These are phyloP conservation scores for Troilus luridus DNA, from an alignment of 2,888 invertebrate genomes.

Conservation along the genomic window DNA sequence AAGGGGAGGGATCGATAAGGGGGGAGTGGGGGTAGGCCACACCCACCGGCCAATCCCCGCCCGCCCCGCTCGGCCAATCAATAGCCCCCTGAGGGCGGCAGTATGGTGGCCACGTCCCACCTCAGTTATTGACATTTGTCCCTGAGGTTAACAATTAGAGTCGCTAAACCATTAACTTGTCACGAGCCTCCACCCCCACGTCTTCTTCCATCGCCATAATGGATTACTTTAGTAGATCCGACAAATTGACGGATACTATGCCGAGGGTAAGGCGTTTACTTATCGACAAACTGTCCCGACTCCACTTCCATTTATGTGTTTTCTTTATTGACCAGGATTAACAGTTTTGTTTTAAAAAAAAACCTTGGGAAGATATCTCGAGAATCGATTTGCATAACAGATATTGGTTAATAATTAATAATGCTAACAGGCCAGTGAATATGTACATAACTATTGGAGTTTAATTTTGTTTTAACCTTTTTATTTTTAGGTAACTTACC, in stretches of 20 bases:
- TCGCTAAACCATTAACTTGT: constrained; percentile 56
- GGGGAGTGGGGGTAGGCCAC: constrained; percentile 15
- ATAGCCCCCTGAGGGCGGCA: constrained; percentile 25
- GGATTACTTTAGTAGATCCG: constrained; percentile 49
- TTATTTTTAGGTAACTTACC: neutral
- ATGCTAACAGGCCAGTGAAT: neutral
- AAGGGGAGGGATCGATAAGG: constrained; percentile 39
- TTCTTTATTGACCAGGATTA: neutral
- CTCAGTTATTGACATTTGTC: constrained; percentile 54
- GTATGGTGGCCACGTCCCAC: constrained; percentile 53
- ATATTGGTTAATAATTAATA: neutral
- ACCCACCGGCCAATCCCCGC: constrained; percentile 34
- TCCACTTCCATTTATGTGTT: neutral
- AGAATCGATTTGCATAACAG: neutral
- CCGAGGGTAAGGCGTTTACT: constrained; percentile 36
- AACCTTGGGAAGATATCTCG: neutral
- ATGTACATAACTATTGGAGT: neutral
- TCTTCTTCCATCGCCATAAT: constrained; percentile 45
- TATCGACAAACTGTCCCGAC: constrained; percentile 16
- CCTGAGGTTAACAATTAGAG: constrained; percentile 54
- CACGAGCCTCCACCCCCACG: constrained; percentile 39
- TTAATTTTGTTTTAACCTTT: neutral
- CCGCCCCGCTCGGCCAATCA: constrained; percentile 6
- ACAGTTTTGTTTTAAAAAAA: neutral
- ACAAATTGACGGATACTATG: constrained; percentile 41